Conservation (phyloP, 2,113 vertebrate genomes). For the Willisornis vidua region DNA sequence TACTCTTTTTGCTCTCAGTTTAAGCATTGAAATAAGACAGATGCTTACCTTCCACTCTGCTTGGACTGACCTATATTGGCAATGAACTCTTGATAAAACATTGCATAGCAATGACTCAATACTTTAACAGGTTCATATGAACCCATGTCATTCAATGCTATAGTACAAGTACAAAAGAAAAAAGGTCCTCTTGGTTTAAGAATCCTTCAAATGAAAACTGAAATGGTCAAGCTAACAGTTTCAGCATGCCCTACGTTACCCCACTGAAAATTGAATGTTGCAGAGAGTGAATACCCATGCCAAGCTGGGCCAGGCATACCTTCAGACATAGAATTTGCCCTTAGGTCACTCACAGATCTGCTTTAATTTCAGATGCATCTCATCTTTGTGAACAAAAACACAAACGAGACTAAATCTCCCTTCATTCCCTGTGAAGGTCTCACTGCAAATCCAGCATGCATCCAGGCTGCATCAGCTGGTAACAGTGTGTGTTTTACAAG, state of each 20-base stretch:
- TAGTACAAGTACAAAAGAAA: not conserved
- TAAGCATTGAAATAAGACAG: not conserved
- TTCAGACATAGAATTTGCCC: not conserved
- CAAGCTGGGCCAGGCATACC: accelerated
- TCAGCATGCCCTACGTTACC: not conserved
- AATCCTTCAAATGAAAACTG: not conserved
- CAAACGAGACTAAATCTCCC: not conserved
- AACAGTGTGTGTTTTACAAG: not conserved
- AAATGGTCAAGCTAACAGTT: not conserved
- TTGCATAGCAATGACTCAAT: not conserved
- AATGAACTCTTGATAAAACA: not conserved
- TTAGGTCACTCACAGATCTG: not conserved
- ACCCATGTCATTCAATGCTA: not conserved
- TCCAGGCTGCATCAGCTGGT: not conserved
- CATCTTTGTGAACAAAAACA: not conserved
- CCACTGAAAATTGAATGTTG: not conserved
- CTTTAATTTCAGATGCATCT: not conserved
- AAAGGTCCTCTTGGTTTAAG: not conserved
- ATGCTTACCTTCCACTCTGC: not conserved
- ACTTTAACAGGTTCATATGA: not conserved
- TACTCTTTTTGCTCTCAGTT: not conserved
- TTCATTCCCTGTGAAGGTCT: not conserved
- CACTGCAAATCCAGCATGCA: not conserved
- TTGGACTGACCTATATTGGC: not conserved
- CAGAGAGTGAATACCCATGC: accelerated